Conservation (phyloP, 2,888 invertebrate species). For the Apamea sordens region DNA sequence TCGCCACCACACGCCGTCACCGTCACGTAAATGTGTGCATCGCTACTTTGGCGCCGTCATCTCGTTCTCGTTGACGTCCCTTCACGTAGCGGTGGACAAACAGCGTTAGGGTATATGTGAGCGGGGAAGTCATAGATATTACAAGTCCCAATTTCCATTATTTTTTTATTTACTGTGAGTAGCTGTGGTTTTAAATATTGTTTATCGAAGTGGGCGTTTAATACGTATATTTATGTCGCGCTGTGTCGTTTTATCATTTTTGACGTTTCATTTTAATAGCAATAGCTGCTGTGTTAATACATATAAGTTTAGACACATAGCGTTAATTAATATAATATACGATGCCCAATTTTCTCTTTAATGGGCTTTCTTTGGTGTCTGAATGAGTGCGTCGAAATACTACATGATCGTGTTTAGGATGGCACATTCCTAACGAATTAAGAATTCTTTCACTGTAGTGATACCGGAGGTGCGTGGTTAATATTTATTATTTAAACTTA, state of each 20-base stretch:
- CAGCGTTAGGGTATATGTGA: not conserved
- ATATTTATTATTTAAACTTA: conserved; percentile 83
- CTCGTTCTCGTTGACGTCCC: not conserved
- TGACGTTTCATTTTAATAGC: conserved; percentile 57
- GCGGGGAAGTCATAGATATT: conserved; percentile 40
- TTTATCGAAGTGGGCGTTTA: conserved; percentile 29
- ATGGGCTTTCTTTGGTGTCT: conserved; percentile 48
- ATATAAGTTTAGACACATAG: conserved; percentile 61
- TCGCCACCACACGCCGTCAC: no score
- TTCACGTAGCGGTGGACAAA: not conserved
- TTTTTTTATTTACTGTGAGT: conserved; percentile 29
- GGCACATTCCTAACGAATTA: conserved; percentile 76
- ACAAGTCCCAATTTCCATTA: conserved; percentile 40
- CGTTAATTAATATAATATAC: conserved; percentile 55
- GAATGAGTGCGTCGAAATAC: conserved; percentile 55
- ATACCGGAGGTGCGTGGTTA: conserved; percentile 78
- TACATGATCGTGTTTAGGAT: conserved; percentile 67
- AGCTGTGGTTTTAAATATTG: conserved; percentile 32
- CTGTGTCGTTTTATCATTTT: conserved; percentile 35
- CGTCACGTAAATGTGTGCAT: not conserved
- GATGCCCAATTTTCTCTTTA: conserved; percentile 45
- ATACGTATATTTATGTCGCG: conserved; percentile 38
- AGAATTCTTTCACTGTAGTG: conserved; percentile 71
- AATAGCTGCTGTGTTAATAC: conserved; percentile 65
- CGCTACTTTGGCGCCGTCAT: not conserved